A percentile compares a stretch with the other conserved stretches of the same genome.
These are phyloP conservation scores for Conopomorpha cramerella DNA, from an alignment of 1,140 invertebrate species.

Conservation along the genomic window DNA sequence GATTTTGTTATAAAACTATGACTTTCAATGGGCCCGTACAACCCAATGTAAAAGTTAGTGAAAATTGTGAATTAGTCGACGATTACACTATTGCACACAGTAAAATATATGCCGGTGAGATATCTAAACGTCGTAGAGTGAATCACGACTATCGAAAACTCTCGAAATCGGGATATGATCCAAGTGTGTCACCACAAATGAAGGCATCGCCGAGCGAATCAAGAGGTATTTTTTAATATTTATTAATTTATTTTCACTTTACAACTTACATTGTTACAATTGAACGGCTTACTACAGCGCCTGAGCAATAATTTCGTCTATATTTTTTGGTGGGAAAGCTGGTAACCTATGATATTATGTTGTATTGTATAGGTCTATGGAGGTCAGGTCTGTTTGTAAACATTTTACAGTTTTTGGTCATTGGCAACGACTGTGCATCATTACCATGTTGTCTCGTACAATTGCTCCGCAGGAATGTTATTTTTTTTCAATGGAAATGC, in stretches of 20 bases:
- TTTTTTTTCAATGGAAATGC: no score
- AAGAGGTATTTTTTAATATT: constrained; percentile 31
- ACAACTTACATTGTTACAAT: not conserved
- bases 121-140: constrained; percentile 42
- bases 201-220: constrained; percentile 31
- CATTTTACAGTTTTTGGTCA: no score
- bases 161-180: constrained; percentile 44
- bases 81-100: constrained; percentile 24
- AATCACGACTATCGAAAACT: constrained; percentile 48
- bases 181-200: constrained; percentile 44
- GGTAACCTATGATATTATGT: constrained; percentile 45
- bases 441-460: no score
- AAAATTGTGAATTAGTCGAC: constrained; percentile 32
- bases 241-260: constrained; percentile 4
- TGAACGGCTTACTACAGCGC: constrained; percentile 2
- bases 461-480: no score
- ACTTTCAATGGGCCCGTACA: constrained; percentile 41
- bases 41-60: constrained; percentile 46
- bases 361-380: constrained; percentile 47
- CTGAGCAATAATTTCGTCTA: constrained; percentile 2
- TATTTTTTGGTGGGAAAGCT: constrained; percentile 49
- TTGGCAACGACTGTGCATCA: no score
- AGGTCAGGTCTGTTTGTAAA: constrained; percentile 56
- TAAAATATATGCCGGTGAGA: constrained; percentile 36
- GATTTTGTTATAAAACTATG: constrained; percentile 44